Evolutionary conservation across 1,140 invertebrate genomes (phyloP).

Genomic region (Drepana arcuata): DNA sequence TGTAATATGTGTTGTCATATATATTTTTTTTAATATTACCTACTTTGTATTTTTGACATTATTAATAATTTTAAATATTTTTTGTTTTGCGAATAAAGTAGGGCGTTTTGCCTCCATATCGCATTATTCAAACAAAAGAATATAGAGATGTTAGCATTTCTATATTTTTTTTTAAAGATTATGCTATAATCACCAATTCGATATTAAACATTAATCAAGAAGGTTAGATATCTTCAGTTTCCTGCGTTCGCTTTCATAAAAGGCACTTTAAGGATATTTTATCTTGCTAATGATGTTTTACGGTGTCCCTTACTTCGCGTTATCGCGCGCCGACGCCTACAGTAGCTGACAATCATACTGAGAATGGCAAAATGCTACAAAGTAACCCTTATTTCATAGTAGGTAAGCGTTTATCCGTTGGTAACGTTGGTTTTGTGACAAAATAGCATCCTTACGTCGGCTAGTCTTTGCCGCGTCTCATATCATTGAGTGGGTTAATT

Average conservation of each 20-base stretch:
- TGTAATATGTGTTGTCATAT: too few species aligned
- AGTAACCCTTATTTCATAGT: neutral
- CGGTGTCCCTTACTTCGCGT: constrained; percentile 46
- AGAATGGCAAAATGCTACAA: neutral
- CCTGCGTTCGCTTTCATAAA: constrained; percentile 40
- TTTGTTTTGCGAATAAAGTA: too few species aligned
- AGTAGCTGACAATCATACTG: constrained; percentile 50
- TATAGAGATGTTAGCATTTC: too few species aligned
- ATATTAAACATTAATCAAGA: constrained; percentile 39
- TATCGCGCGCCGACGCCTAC: constrained; percentile 56
- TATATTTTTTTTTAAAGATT: too few species aligned
- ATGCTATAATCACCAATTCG: too few species aligned
- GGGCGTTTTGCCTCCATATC: too few species aligned
- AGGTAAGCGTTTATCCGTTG: too few species aligned
- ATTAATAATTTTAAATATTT: too few species aligned
- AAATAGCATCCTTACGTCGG: constrained; percentile 41
- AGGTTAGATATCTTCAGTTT: constrained; percentile 31
- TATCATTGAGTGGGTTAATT: constrained; percentile 57
- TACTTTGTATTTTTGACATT: too few species aligned
- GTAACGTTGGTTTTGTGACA: constrained; percentile 28
- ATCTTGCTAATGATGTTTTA: constrained; percentile 69
- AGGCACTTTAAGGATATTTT: constrained; percentile 57
- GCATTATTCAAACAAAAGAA: too few species aligned
- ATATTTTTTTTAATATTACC: too few species aligned
- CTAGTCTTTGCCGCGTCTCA: constrained; percentile 55